phyloP scores from a whole-genome alignment of 2,113 vertebrate genomes.

The Hippocampus mohnikei region DNA sequence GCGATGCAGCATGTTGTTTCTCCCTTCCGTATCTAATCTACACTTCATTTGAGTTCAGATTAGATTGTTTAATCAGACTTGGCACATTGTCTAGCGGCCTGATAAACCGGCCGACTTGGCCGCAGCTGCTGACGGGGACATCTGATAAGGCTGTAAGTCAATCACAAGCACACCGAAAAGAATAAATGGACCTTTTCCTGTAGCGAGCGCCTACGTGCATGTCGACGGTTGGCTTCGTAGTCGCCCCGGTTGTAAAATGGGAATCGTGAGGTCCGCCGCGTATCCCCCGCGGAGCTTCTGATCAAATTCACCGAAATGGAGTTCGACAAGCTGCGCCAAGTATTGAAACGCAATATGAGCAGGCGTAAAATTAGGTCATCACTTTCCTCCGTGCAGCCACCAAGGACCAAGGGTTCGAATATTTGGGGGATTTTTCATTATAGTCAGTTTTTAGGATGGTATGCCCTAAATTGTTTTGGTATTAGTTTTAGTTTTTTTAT shows the following conservation, averaged over 20 bases:
- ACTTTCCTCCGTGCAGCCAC: too few relatives aligned
- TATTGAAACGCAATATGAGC: too few relatives aligned
- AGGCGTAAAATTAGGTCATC: too few relatives aligned
- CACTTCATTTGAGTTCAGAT: constrained; percentile 28
- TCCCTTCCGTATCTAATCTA: constrained; percentile 39
- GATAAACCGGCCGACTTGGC: constrained; percentile 57
- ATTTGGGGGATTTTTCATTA: too few relatives aligned
- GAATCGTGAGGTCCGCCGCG: not conserved
- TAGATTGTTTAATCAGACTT: constrained; percentile 58
- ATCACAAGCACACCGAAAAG: constrained; percentile 5
- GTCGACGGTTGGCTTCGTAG: not conserved
- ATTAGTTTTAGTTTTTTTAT: too few relatives aligned
- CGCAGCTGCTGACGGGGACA: constrained; percentile 49
- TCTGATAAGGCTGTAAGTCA: constrained; percentile 35
- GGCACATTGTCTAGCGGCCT: constrained; percentile 33
- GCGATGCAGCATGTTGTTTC: constrained; percentile 5
- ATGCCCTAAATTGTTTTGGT: too few relatives aligned
- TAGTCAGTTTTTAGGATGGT: too few relatives aligned
- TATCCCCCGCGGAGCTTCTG: not conserved
- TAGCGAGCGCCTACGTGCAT: not conserved
- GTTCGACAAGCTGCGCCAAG: too few relatives aligned
- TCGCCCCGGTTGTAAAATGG: not conserved
- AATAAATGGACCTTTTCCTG: not conserved
- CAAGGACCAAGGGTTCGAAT: too few relatives aligned
- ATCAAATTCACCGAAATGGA: too few relatives aligned